A percentile compares a stretch with the other conserved stretches of the same genome.
Conservation (phyloP, 2,113 vertebrate species). For the Sceloporus undulatus region DNA sequence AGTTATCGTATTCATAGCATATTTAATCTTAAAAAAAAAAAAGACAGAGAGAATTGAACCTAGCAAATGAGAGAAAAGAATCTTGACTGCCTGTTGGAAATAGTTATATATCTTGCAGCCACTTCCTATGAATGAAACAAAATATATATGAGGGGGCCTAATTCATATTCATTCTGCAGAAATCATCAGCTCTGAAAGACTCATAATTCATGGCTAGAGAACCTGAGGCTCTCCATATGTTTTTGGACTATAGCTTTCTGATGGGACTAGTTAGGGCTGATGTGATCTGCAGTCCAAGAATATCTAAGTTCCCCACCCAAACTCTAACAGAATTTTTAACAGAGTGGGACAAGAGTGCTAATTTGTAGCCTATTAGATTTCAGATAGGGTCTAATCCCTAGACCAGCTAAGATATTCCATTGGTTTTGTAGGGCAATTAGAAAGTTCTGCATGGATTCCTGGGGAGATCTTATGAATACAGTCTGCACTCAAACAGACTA, state of each 20-base stretch:
- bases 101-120: not conserved
- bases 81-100: not conserved
- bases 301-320: too few species aligned
- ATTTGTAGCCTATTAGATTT: not conserved
- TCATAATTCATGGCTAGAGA: not conserved
- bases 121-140: not conserved
- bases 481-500: not conserved
- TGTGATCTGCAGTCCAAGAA: too few species aligned
- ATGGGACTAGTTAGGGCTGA: too few species aligned
- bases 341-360: not conserved
- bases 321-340: not conserved
- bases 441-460: not conserved
- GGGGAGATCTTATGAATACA: not conserved
- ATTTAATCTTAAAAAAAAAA: not conserved
- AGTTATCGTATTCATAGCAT: not conserved
- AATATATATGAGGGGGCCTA: not conserved
- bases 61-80: constrained; percentile 3
- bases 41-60: not conserved
- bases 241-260: too few species aligned
- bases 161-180: not conserved
- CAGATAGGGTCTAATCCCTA: not conserved
- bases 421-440: not conserved
- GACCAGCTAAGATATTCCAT: not conserved
- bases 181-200: not conserved
- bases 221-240: not conserved